Percentiles rank a stretch among this genome's conserved stretches.
Evolutionary conservation across 1,140 invertebrate species (phyloP).

Genomic region (Frieseomelitta varia): DNA sequence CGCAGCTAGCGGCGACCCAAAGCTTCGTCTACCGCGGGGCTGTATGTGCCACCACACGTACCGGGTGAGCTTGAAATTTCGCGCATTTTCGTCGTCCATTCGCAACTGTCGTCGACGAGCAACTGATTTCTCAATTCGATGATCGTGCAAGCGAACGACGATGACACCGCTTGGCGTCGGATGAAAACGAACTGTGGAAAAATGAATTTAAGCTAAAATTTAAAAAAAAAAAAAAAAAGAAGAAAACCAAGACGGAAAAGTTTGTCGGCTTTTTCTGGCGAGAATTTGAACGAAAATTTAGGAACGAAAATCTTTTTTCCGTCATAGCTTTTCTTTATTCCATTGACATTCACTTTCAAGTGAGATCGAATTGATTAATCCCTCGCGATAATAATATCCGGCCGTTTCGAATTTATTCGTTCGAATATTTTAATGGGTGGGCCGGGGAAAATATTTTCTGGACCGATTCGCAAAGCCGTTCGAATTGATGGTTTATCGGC

Average conservation of each 20-base stretch:
- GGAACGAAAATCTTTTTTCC: no score
- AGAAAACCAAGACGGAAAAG: no score
- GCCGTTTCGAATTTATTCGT: conserved; percentile 1
- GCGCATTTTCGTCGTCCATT: conserved; percentile 18
- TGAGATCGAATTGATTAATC: background rate
- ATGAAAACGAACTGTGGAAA: no score
- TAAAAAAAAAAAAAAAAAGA: no score
- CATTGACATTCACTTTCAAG: background rate
- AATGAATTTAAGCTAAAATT: no score
- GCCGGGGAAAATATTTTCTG: conserved; percentile 20
- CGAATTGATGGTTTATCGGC: conserved; percentile 48
- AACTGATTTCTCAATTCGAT: background rate
- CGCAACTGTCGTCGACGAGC: no score
- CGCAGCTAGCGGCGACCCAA: conserved; percentile 82
- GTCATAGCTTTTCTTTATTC: background rate
- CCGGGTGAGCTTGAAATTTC: conserved; percentile 70
- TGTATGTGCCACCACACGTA: conserved; percentile 78
- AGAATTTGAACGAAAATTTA: no score
- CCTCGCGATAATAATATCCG: background rate
- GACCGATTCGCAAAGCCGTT: conserved; percentile 40
- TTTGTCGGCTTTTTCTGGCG: no score
- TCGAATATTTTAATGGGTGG: background rate
- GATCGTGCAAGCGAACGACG: background rate
- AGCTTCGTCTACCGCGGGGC: conserved; percentile 81
- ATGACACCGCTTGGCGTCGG: no score